Evolutionary conservation across 1,140 invertebrate genomes (phyloP).

Genomic region (Drosophila tristis): DNA sequence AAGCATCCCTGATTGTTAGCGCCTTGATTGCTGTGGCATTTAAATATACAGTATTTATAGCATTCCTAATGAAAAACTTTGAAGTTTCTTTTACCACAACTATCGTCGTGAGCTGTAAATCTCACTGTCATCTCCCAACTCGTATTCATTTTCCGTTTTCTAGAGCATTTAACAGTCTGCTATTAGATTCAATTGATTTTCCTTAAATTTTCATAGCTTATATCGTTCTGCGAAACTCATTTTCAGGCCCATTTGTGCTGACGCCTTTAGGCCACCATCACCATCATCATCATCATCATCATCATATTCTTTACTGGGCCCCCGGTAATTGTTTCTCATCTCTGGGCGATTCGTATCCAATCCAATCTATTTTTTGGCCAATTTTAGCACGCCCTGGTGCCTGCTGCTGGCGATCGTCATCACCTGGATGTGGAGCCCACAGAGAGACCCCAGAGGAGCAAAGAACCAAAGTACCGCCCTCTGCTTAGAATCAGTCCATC

Average conservation of each 20-base stretch:
- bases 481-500: slow-evolving; percentile 59
- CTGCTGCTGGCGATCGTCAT: slow-evolving; percentile 50
- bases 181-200: neutral
- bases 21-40: too few relatives aligned
- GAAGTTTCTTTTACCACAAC: too few relatives aligned
- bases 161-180: slow-evolving; percentile 10
- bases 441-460: slow-evolving; percentile 2
- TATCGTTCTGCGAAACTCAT: slow-evolving; percentile 33
- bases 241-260: slow-evolving; percentile 40
- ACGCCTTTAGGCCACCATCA: slow-evolving; percentile 51
- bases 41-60: too few relatives aligned
- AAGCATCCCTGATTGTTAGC: too few relatives aligned
- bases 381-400: slow-evolving; percentile 44
- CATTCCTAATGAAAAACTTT: too few relatives aligned
- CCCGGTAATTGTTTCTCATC: slow-evolving; percentile 20
- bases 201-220: neutral
- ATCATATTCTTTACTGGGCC: slow-evolving; percentile 16
- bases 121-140: too few relatives aligned
- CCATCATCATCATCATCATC: slow-evolving; percentile 11
- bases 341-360: slow-evolving; percentile 22
- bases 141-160: too few relatives aligned
- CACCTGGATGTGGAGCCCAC: slow-evolving; percentile 59
- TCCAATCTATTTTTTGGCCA: slow-evolving; percentile 35
- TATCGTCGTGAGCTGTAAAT: too few relatives aligned
- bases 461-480: slow-evolving; percentile 3